Percentiles rank a stretch among this genome's conserved stretches.
Evolutionary conservation across 2,888 invertebrate species (phyloP).

Genomic region (Melanostoma mellinum): DNA sequence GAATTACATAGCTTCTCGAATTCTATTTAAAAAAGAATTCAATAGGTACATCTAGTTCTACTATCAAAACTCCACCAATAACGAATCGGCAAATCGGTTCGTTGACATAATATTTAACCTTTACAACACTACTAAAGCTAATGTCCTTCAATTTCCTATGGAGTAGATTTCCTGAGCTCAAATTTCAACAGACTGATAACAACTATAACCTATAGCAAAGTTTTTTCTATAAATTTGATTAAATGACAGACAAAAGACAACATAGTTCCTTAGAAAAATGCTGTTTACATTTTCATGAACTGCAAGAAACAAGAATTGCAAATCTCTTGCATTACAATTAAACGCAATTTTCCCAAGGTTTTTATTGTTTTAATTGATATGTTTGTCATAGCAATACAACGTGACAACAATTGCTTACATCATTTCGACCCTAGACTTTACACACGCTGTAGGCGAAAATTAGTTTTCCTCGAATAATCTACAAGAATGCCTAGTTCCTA

Average conservation of each 20-base stretch:
- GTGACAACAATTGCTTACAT: slow-evolving; percentile 51
- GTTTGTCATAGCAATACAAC: slow-evolving; percentile 46
- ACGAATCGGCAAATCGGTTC: too few relatives aligned
- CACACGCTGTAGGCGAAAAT: slow-evolving; percentile 1
- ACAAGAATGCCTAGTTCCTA: neutral
- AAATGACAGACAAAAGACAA: neutral
- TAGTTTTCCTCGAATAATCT: neutral
- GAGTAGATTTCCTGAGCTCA: too few relatives aligned
- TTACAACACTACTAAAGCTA: too few relatives aligned
- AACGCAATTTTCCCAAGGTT: slow-evolving; percentile 1
- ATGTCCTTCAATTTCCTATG: too few relatives aligned
- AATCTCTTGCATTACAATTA: neutral
- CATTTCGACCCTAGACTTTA: slow-evolving; percentile 6
- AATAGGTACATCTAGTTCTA: too few relatives aligned
- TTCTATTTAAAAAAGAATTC: too few relatives aligned
- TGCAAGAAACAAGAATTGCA: neutral
- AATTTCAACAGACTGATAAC: too few relatives aligned
- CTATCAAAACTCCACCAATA: too few relatives aligned
- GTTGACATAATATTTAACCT: too few relatives aligned
- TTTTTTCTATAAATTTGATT: neutral
- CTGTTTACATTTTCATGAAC: too few relatives aligned
- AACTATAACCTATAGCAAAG: too few relatives aligned
- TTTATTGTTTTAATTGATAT: slow-evolving; percentile 7
- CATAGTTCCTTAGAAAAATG: neutral
- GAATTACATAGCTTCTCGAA: too few relatives aligned